Evolutionary conservation across 2,113 vertebrate species (phyloP).

Genomic region (Pimephales promelas): DNA sequence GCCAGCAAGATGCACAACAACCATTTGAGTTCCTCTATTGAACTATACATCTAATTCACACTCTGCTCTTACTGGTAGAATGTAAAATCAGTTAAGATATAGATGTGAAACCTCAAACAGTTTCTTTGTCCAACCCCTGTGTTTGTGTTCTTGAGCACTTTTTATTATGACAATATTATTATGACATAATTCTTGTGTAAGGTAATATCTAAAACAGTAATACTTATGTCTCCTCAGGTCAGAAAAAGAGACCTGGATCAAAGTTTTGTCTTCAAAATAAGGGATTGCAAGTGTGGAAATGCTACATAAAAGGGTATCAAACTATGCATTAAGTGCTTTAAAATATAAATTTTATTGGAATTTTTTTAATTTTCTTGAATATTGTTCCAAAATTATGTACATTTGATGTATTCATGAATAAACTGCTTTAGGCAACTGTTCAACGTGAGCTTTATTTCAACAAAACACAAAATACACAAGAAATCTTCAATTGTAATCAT

Average conservation of each 20-base stretch:
- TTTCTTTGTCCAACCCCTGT: too few species aligned
- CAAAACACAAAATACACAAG: conserved; percentile 11
- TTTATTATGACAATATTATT: not conserved
- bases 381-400: not conserved
- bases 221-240: conserved; percentile 17
- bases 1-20: too few species aligned
- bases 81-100: too few species aligned
- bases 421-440: not conserved
- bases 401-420: conserved; percentile 19
- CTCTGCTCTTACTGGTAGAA: too few species aligned
- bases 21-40: too few species aligned
- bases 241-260: conserved; percentile 51
- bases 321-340: not conserved
- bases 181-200: not conserved
- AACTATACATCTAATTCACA: too few species aligned
- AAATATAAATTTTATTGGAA: not conserved
- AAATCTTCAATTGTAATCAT: not conserved
- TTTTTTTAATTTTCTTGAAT: not conserved
- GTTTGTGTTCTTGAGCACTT: too few species aligned
- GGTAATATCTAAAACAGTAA: not conserved
- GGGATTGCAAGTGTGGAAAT: not conserved
- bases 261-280: conserved; percentile 39
- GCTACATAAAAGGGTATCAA: not conserved
- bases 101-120: too few species aligned
- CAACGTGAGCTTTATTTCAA: conserved; percentile 11